phyloP scores from a whole-genome alignment of 2,797 vertebrate genomes.

The Iguana delicatissima region DNA sequence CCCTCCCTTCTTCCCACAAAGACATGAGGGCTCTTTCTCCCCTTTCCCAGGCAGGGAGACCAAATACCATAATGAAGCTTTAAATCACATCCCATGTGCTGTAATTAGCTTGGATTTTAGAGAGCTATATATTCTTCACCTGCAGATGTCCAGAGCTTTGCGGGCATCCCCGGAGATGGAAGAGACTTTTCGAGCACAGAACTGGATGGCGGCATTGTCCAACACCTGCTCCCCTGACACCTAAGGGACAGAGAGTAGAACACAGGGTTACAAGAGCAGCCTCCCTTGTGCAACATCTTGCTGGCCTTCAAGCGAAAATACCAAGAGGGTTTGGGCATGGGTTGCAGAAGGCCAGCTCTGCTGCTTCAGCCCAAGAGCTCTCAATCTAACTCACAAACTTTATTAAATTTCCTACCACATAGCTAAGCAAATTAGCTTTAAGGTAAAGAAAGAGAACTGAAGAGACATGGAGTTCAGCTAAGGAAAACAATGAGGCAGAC shows the following conservation, averaged over 20 bases:
- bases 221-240: slow-evolving; percentile 84
- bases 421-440: background rate
- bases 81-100: slow-evolving; percentile 60
- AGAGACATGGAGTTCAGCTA: background rate
- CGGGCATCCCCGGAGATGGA: slow-evolving; percentile 93
- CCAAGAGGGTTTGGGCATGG: background rate
- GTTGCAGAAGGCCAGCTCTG: background rate
- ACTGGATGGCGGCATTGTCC: slow-evolving; percentile 90
- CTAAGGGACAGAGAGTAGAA: slow-evolving; percentile 70
- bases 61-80: slow-evolving; percentile 61
- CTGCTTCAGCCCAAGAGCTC: background rate
- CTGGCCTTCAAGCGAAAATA: background rate
- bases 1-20: slow-evolving; percentile 57
- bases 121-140: slow-evolving; percentile 77
- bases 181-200: slow-evolving; percentile 95
- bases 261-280: background rate
- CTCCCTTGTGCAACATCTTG: background rate
- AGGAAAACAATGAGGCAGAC: background rate
- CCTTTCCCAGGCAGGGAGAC: slow-evolving; percentile 44
- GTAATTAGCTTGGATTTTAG: slow-evolving; percentile 59
- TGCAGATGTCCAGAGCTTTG: slow-evolving; percentile 95
- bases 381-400: background rate
- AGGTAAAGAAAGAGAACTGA: background rate
- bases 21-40: slow-evolving; percentile 49
- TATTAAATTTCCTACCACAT: background rate